These are phyloP conservation scores for Hafferia zeledoni DNA, from an alignment of 2,797 vertebrate genomes.

Conservation along the genomic window DNA sequence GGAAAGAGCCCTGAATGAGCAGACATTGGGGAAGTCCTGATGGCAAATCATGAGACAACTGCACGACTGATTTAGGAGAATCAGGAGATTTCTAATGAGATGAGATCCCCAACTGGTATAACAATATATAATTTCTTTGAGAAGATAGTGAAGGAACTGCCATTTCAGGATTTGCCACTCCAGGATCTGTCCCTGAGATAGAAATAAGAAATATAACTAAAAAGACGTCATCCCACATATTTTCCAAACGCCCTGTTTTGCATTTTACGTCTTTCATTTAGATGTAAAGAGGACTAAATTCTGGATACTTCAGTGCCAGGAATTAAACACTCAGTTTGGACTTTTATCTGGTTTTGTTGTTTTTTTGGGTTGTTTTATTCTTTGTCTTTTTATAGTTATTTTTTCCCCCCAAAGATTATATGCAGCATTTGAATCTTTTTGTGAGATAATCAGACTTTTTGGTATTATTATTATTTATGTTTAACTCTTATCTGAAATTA, in stretches of 20 bases:
- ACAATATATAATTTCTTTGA: background rate
- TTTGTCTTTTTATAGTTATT: background rate
- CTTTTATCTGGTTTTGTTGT: background rate
- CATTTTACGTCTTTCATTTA: background rate
- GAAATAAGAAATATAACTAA: background rate
- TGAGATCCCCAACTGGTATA: background rate
- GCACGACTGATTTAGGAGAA: background rate
- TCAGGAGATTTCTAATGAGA: background rate
- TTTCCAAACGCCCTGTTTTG: background rate
- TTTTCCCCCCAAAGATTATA: background rate
- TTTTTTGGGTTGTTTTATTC: background rate
- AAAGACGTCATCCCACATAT: background rate
- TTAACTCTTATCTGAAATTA: constrained; percentile 55
- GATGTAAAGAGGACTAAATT: background rate
- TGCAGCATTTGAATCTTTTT: background rate
- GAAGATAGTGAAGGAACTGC: background rate
- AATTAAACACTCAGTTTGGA: background rate
- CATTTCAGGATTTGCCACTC: background rate
- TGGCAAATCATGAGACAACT: background rate
- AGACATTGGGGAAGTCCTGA: background rate
- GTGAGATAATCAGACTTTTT: background rate
- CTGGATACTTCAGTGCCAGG: background rate
- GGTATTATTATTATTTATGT: constrained; percentile 18
- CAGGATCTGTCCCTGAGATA: background rate
- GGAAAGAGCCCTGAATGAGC: background rate